A percentile compares a stretch with the other conserved stretches of the same genome.
These are phyloP conservation scores for Muntiacus reevesi DNA, from an alignment of 2,113 vertebrate species.

Conservation along the genomic window DNA sequence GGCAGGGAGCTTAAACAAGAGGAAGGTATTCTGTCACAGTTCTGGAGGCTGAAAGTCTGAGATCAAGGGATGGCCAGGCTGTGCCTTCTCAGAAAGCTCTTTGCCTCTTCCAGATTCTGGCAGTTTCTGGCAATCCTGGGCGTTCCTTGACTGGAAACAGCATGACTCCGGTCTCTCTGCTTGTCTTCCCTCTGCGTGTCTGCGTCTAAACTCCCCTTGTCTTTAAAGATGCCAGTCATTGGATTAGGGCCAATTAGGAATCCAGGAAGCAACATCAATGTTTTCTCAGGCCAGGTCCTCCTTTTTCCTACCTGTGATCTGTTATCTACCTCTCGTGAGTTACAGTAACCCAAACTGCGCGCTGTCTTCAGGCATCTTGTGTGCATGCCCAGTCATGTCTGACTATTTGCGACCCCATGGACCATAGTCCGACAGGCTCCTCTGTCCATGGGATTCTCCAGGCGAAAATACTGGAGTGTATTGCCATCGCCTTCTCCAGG, in stretches of 20 bases:
- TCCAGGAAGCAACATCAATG: neutral
- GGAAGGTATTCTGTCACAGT: neutral
- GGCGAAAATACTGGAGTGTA: neutral
- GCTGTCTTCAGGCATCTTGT: neutral
- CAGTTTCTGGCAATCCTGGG: neutral
- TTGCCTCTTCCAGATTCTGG: neutral
- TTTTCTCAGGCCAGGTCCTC: rapidly evolving
- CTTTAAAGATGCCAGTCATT: neutral
- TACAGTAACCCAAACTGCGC: neutral
- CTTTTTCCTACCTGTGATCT: neutral
- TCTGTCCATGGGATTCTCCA: neutral
- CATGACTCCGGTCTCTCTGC: neutral
- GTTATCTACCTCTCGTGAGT: neutral
- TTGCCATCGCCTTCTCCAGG: neutral
- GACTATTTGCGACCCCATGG: neutral
- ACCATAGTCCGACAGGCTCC: neutral
- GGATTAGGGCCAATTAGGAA: neutral
- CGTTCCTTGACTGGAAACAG: too few relatives aligned
- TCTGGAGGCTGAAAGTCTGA: neutral
- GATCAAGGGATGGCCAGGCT: neutral
- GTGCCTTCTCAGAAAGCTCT: neutral
- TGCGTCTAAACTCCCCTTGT: neutral
- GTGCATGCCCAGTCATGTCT: neutral
- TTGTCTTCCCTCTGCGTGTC: neutral
- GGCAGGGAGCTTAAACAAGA: neutral